These are phyloP conservation scores for Coremacera marginata DNA, from an alignment of 2,888 invertebrate genomes.

Conservation along the genomic window DNA sequence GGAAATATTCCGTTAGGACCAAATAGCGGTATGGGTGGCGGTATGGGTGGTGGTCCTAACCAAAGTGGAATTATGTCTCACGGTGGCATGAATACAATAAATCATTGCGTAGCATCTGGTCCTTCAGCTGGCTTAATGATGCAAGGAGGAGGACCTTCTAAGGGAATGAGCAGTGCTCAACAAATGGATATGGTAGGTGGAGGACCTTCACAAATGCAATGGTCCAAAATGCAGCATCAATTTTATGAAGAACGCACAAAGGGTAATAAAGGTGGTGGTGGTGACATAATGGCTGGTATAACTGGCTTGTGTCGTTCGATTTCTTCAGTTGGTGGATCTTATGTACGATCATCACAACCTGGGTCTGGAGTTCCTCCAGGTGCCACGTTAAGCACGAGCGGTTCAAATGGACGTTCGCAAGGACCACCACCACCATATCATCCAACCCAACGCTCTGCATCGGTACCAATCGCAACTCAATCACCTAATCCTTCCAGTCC, in stretches of 20 bases:
- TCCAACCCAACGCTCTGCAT: constrained; percentile 79
- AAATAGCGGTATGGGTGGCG: constrained; percentile 45
- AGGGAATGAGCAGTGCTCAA: constrained; percentile 43
- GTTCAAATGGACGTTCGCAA: constrained; percentile 71
- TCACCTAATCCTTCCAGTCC: constrained; percentile 82
- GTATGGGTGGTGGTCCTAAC: constrained; percentile 37
- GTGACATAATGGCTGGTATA: constrained; percentile 44
- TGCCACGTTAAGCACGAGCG: constrained; percentile 50
- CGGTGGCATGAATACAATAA: constrained; percentile 50
- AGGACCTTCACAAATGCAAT: constrained; percentile 78
- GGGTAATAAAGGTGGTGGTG: constrained; percentile 63
- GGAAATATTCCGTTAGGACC: constrained; percentile 33
- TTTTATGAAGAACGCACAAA: constrained; percentile 79
- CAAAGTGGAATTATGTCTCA: constrained; percentile 29
- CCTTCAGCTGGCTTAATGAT: constrained; percentile 60
- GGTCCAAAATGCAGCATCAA: constrained; percentile 91
- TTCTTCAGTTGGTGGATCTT: constrained; percentile 45
- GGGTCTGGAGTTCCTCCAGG: constrained; percentile 37
- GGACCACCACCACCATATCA: constrained; percentile 86
- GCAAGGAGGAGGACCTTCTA: constrained; percentile 42
- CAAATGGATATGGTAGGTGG: constrained; percentile 47
- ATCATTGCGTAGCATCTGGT: constrained; percentile 43
- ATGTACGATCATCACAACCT: constrained; percentile 16
- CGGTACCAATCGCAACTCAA: constrained; percentile 80
- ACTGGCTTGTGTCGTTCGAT: constrained; percentile 44